Conservation (phyloP, 2,888 invertebrate genomes). For the Chaetogeoica ovagalla region DNA sequence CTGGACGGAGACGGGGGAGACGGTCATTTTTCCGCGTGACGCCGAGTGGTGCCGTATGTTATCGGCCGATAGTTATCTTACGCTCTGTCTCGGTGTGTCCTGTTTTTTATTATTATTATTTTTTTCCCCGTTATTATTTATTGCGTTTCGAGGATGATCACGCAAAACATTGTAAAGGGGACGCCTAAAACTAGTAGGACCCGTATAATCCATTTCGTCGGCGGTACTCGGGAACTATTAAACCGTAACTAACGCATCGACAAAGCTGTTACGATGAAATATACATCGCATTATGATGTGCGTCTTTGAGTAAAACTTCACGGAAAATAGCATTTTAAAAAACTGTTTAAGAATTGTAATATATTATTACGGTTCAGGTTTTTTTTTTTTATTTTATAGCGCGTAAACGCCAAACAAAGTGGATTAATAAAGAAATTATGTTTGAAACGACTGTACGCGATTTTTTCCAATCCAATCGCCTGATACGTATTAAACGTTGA, state of each 20-base stretch:
- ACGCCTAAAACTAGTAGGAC: neutral
- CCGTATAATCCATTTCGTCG: conserved; percentile 40
- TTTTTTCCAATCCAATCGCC: too few relatives aligned
- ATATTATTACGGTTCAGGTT: too few relatives aligned
- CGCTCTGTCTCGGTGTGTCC: conserved; percentile 28
- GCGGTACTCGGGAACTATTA: conserved; percentile 20
- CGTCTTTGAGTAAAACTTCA: neutral
- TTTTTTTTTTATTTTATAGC: too few relatives aligned
- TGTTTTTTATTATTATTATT: conserved; percentile 17
- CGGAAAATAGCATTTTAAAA: neutral
- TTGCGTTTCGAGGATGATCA: conserved; percentile 45
- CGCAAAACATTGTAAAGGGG: conserved; percentile 31
- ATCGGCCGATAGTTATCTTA: conserved; percentile 38
- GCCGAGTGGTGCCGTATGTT: conserved; percentile 46
- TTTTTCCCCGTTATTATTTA: conserved; percentile 20
- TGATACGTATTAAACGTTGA: too few relatives aligned
- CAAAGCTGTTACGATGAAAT: neutral
- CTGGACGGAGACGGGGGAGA: neutral
- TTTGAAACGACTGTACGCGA: too few relatives aligned
- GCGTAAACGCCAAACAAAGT: too few relatives aligned
- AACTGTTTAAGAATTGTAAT: too few relatives aligned
- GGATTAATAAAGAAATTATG: too few relatives aligned
- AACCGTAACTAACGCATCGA: conserved; percentile 25
- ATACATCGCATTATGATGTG: too few relatives aligned
- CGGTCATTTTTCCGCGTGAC: conserved; percentile 37